A percentile compares a stretch with the other conserved stretches of the same genome.
Evolutionary conservation across 1,140 invertebrate genomes (phyloP).

Genomic region (Musca domestica): DNA sequence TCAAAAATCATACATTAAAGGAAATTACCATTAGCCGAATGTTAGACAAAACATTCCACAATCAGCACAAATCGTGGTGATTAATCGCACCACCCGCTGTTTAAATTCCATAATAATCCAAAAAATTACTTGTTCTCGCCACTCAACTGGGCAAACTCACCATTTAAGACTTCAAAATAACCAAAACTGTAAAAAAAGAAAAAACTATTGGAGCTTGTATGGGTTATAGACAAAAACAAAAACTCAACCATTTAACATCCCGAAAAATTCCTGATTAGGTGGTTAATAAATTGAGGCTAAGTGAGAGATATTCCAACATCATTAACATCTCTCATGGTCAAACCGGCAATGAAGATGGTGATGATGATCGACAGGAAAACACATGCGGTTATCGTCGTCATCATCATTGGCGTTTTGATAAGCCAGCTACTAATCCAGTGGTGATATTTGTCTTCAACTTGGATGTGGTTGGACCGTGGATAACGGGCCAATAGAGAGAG

Average conservation of each 20-base stretch:
- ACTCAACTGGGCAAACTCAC: not conserved
- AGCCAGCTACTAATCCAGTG: too few relatives aligned
- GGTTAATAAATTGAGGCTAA: conserved; percentile 15
- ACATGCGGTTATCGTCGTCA: too few relatives aligned
- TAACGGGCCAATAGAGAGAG: too few relatives aligned
- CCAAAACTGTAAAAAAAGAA: not conserved
- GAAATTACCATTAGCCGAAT: too few relatives aligned
- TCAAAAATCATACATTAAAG: conserved; percentile 9
- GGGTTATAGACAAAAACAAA: not conserved
- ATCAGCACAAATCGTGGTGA: not conserved
- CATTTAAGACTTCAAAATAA: not conserved
- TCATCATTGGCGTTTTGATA: too few relatives aligned
- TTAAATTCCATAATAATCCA: conserved; percentile 27
- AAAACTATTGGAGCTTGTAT: not conserved
- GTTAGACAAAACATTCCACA: too few relatives aligned
- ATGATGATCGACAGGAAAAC: too few relatives aligned
- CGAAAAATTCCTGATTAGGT: not conserved
- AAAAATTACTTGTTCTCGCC: conserved; percentile 26
- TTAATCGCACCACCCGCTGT: conserved; percentile 28
- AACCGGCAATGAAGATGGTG: too few relatives aligned
- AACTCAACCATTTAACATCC: not conserved
- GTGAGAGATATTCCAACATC: conserved; percentile 19
- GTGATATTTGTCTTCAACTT: too few relatives aligned
- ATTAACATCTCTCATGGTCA: conserved; percentile 4
- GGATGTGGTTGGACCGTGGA: too few relatives aligned